phyloP scores from a whole-genome alignment of 2,113 vertebrate species.

The Anser brachyrhynchus region DNA sequence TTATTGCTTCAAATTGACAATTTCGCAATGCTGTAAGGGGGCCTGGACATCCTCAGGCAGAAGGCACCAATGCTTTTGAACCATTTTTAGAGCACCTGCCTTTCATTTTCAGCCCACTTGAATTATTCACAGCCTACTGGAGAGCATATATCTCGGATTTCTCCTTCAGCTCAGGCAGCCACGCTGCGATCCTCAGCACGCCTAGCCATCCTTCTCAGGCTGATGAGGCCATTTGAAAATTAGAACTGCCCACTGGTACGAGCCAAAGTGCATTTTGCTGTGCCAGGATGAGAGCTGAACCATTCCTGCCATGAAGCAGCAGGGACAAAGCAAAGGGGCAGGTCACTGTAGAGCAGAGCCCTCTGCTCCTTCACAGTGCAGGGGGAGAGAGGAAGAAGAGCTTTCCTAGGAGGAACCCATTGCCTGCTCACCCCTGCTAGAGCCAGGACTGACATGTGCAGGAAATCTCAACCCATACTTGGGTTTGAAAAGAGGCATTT shows the following conservation, averaged over 20 bases:
- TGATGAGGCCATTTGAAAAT: neutral
- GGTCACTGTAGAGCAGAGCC: neutral
- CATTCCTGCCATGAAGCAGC: fast-evolving
- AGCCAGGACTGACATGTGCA: neutral
- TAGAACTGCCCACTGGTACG: neutral
- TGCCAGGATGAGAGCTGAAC: neutral
- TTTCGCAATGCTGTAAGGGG: neutral
- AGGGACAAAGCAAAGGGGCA: neutral
- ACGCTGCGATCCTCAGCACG: neutral
- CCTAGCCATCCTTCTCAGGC: neutral
- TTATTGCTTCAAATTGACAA: constrained; percentile 20
- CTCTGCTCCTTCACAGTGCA: neutral
- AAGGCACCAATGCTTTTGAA: neutral
- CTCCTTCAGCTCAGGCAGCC: neutral
- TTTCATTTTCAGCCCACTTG: neutral
- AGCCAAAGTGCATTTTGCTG: neutral
- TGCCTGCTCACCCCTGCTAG: neutral
- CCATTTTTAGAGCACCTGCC: neutral
- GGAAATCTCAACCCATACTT: neutral
- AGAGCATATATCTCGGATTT: neutral
- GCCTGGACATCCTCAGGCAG: neutral
- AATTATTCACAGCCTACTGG: neutral
- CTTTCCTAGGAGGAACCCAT: neutral
- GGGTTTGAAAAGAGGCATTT: neutral
- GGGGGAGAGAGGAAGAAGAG: neutral